These are phyloP conservation scores for Harmothoe impar DNA, from an alignment of 2,888 invertebrate species.

Conservation along the genomic window DNA sequence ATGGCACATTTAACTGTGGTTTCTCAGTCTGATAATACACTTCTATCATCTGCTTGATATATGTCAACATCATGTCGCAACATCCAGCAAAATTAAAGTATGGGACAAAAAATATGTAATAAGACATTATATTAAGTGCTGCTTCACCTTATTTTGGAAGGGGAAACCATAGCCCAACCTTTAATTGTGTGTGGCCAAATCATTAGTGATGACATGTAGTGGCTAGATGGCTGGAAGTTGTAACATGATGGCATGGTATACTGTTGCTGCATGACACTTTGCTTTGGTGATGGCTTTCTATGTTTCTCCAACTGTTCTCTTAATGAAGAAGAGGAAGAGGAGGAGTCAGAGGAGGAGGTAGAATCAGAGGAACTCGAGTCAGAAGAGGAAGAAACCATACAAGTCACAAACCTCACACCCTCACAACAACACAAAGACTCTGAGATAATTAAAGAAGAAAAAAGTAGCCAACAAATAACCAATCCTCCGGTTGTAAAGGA, in stretches of 20 bases:
- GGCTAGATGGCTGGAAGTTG: no score
- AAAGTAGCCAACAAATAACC: not conserved
- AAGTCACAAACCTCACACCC: not conserved
- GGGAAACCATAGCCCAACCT: no score
- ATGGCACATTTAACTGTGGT: no score
- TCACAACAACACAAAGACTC: not conserved
- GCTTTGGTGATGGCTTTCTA: constrained; percentile 55
- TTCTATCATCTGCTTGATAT: no score
- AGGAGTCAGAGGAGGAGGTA: constrained; percentile 19
- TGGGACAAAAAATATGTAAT: no score
- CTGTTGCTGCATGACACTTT: not conserved
- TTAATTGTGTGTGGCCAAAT: no score
- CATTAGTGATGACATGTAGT: no score
- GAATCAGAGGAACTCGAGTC: constrained; percentile 37
- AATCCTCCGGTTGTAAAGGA: not conserved
- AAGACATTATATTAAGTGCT: no score
- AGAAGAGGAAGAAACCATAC: constrained; percentile 19
- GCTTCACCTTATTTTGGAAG: no score
- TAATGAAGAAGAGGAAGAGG: not conserved
- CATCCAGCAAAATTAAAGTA: no score
- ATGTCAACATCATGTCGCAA: no score
- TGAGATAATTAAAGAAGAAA: not conserved
- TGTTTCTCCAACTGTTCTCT: not conserved
- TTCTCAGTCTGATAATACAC: no score
- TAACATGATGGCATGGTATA: not conserved